phyloP scores from a whole-genome alignment of 1,140 invertebrate genomes.

The Cotesia chilonis region DNA sequence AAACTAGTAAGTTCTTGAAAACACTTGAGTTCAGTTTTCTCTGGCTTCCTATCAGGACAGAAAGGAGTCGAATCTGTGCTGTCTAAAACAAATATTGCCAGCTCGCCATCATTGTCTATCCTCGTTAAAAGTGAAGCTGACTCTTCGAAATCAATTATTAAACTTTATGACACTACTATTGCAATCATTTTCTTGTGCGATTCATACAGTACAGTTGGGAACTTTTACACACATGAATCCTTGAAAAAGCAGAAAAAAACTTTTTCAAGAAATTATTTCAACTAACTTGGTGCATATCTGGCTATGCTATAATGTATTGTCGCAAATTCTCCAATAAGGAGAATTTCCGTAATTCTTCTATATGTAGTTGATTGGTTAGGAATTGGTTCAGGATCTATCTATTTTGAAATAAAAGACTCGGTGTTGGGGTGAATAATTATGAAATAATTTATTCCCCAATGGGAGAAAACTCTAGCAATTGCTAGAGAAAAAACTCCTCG shows the following conservation, averaged over 20 bases:
- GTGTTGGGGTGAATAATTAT: too few relatives aligned
- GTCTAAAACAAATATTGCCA: not conserved
- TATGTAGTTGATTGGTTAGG: too few relatives aligned
- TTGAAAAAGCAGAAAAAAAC: conserved; percentile 13
- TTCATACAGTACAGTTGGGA: conserved; percentile 10
- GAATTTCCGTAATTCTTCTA: too few relatives aligned
- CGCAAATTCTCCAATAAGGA: too few relatives aligned
- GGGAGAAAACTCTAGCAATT: too few relatives aligned
- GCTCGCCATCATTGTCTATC: not conserved
- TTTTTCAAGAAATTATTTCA: conserved; percentile 27
- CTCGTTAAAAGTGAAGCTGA: conserved; percentile 16
- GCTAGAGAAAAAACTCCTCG: too few relatives aligned
- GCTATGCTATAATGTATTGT: conserved; percentile 2
- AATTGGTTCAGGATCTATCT: too few relatives aligned
- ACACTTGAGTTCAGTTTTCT: not conserved
- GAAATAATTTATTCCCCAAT: too few relatives aligned
- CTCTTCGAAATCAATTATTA: conserved; percentile 17
- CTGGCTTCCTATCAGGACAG: not conserved
- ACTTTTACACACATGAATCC: not conserved
- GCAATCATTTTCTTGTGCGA: conserved; percentile 15
- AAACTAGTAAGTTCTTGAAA: not conserved
- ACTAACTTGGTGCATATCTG: conserved; percentile 13
- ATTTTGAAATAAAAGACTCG: too few relatives aligned
- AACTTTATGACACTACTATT: not conserved
- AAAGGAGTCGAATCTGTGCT: not conserved